Base-by-base conservation (phyloP, 2,888 invertebrate species). In the Atrina japonica region DNA sequence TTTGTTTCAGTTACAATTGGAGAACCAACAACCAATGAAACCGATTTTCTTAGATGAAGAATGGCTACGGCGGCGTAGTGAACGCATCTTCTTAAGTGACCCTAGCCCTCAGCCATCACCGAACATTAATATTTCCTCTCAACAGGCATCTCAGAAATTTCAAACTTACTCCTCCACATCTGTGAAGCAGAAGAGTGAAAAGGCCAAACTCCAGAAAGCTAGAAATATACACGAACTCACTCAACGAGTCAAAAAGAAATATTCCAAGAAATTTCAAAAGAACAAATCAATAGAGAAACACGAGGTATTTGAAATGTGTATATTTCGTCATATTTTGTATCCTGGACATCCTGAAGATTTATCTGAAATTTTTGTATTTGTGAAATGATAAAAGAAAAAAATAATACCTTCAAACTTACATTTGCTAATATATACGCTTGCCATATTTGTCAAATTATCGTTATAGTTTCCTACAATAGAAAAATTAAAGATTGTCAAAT, bases 81-180 rank as follows among this genome's bases (percentile, higher is more conserved):
- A 91, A 70, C 73, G 91, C 16, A 91, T 91, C 45, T 91, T 91
- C 75, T 83, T 91, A 14, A 90, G 86, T 76, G 90, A 91, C 56
- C 80, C 86, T 30, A 87, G 86, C 67, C 84, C 85, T 27, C 85
- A 83, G 66, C 83, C 84, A 43, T 81, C 83, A 59, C 83, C 85
- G 27, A 82, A 81, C 66, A 78, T 61, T 53, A 69, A 55, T 47
- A 41, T 61, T 16, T n/a, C 49, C 21, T 29, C 74, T 40, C 18
- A 49, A 29, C 59, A 40, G 9, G 41, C 35, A 41, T 63, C 55
- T 7, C 14, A 58, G 53, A 35, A 35, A 35, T 35, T 11, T 35
- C 25, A 64, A 27, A 68, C 59, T 60, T 23, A 45, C 18, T 9
- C 58, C 18, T 43, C 65, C 25, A 64, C 65, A 53, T 14, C 61